These are phyloP conservation scores for Thelaira solivaga DNA, from an alignment of 2,888 invertebrate genomes.

Conservation along the genomic window DNA sequence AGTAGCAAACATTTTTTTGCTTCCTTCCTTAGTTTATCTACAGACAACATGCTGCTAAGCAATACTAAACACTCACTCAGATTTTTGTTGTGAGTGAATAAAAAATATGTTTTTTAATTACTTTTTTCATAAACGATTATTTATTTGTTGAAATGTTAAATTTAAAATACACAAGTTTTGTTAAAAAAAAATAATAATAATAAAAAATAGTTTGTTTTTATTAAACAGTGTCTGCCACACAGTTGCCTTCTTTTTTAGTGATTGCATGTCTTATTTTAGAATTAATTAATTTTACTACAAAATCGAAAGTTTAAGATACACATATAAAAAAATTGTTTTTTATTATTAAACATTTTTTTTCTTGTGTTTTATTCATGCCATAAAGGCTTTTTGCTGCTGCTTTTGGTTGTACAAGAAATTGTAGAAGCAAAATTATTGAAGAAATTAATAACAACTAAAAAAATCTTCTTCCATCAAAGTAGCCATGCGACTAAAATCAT, in stretches of 20 bases:
- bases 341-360: not conserved
- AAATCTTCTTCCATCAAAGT: conserved; percentile 27
- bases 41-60: no score
- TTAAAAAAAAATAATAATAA: no score
- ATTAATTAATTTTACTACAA: conserved; percentile 12
- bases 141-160: no score
- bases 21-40: no score
- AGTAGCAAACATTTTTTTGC: no score
- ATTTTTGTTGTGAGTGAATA: no score
- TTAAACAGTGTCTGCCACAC: not conserved
- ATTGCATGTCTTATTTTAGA: not conserved
- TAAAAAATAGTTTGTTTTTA: no score
- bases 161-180: no score
- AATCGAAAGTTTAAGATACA: conserved; percentile 57
- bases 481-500: conserved; percentile 51
- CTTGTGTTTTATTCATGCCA: not conserved
- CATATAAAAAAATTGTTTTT: no score
- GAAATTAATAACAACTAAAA: conserved; percentile 18
- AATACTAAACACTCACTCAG: no score
- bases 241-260: not conserved
- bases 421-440: conserved; percentile 16
- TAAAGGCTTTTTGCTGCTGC: not conserved
- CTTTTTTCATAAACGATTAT: no score
- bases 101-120: no score
- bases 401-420: not conserved